Conservation (phyloP, 2,113 vertebrate genomes). For the Nibea albiflora region DNA sequence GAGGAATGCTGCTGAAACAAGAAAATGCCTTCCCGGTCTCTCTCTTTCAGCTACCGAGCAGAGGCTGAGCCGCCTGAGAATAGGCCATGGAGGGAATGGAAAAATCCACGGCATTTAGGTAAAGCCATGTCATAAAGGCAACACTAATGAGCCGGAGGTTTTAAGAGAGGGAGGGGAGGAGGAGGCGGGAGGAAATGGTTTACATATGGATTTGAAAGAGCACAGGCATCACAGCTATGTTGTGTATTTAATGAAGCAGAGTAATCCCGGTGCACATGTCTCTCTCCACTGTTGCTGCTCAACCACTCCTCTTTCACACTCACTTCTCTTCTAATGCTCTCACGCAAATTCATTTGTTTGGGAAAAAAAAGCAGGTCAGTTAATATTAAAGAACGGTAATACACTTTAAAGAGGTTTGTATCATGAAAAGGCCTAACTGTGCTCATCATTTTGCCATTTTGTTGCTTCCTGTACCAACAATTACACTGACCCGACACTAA, state of each 20-base stretch:
- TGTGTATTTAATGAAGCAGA: conserved; percentile 70
- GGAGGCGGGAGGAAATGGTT: conserved; percentile 75
- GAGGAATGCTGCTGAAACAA: conserved; percentile 47
- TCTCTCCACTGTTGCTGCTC: conserved; percentile 28
- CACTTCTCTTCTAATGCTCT: conserved; percentile 12
- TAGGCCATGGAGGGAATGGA: conserved; percentile 72
- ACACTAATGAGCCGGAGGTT: conserved; percentile 82
- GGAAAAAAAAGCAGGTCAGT: not conserved
- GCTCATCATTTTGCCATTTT: not conserved
- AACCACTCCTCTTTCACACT: not conserved
- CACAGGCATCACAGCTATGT: conserved; percentile 76
- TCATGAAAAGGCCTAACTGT: not conserved
- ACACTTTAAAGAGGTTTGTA: not conserved
- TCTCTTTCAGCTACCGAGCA: conserved; percentile 52
- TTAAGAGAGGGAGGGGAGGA: conserved; percentile 64
- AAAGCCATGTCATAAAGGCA: conserved; percentile 82
- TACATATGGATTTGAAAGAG: conserved; percentile 83
- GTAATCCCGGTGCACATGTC: conserved; percentile 46
- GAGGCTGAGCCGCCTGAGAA: conserved; percentile 47
- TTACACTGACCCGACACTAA: not conserved
- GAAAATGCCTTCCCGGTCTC: conserved; percentile 18
- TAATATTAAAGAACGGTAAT: not conserved
- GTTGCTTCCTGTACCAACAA: not conserved
- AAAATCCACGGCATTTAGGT: conserved; percentile 83
- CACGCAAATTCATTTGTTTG: not conserved